These are phyloP conservation scores for Euthynnus affinis DNA, from an alignment of 2,797 vertebrate genomes.

Conservation along the genomic window DNA sequence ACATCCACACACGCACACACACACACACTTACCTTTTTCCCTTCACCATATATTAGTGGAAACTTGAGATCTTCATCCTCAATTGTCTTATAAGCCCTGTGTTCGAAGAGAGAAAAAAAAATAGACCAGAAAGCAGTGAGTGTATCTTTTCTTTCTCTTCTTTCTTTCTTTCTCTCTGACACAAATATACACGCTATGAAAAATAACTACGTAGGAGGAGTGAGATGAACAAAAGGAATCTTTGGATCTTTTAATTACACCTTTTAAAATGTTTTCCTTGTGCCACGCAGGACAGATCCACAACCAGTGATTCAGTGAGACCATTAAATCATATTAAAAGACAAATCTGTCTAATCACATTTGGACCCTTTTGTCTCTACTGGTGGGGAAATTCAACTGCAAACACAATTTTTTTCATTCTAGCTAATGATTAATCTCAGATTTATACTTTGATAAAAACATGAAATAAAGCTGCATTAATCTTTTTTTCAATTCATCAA, in stretches of 20 bases:
- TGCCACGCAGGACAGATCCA: not conserved
- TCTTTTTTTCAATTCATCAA: not conserved
- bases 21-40: slow-evolving; percentile 91
- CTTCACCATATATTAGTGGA: slow-evolving; percentile 98
- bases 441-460: not conserved
- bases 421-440: not conserved
- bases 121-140: slow-evolving; percentile 7
- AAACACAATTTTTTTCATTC: not conserved
- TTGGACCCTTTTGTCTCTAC: not conserved
- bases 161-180: not conserved
- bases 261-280: not conserved
- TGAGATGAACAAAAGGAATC: not conserved
- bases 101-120: slow-evolving; percentile 35
- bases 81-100: slow-evolving; percentile 98
- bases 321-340: not conserved
- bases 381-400: not conserved
- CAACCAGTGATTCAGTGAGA: not conserved
- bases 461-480: not conserved
- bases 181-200: not conserved
- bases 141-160: not conserved
- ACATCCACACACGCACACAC: slow-evolving; percentile 12
- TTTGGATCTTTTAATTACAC: not conserved
- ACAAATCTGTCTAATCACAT: not conserved
- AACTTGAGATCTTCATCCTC: slow-evolving; percentile 99
- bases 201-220: not conserved